Conservation (phyloP, 2,797 vertebrate genomes). For the Anabas testudineus region DNA sequence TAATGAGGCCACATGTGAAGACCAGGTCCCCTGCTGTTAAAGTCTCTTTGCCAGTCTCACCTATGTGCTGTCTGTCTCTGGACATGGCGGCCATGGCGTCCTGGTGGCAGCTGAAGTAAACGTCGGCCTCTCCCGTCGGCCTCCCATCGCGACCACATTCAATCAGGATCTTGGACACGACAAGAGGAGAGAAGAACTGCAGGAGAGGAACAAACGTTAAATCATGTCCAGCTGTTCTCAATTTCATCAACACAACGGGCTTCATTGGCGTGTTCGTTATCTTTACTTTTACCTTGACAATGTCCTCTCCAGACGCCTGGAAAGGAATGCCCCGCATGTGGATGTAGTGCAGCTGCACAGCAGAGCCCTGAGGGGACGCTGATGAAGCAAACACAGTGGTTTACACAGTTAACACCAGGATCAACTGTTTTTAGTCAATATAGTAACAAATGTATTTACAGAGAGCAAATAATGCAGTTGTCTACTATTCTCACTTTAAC, state of each 20-base stretch:
- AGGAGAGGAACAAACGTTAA: not conserved
- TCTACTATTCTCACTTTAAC: not conserved
- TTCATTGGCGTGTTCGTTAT: not conserved
- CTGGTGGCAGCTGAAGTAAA: slow-evolving; percentile 86
- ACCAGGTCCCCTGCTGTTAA: too few species aligned
- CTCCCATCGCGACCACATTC: slow-evolving; percentile 87
- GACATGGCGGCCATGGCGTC: slow-evolving; percentile 89
- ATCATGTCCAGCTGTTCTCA: not conserved
- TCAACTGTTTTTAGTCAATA: too few species aligned
- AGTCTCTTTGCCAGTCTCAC: slow-evolving; percentile 77
- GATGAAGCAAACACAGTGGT: not conserved
- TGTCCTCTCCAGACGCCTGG: slow-evolving; percentile 84
- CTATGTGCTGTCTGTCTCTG: slow-evolving; percentile 86
- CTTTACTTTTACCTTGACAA: slow-evolving; percentile 83
- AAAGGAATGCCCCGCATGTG: slow-evolving; percentile 91
- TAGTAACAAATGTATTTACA: too few species aligned
- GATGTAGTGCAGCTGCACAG: slow-evolving; percentile 69
- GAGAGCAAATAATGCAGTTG: not conserved
- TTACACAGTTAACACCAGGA: not conserved
- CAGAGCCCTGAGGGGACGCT: slow-evolving; percentile 10
- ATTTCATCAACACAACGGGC: not conserved
- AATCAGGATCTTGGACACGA: slow-evolving; percentile 85
- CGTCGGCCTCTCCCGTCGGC: slow-evolving; percentile 86
- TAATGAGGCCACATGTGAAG: too few species aligned
- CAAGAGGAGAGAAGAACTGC: slow-evolving; percentile 92